These are phyloP conservation scores for Scaptomyza caliginosa DNA, from an alignment of 2,888 invertebrate genomes.

Conservation along the genomic window DNA sequence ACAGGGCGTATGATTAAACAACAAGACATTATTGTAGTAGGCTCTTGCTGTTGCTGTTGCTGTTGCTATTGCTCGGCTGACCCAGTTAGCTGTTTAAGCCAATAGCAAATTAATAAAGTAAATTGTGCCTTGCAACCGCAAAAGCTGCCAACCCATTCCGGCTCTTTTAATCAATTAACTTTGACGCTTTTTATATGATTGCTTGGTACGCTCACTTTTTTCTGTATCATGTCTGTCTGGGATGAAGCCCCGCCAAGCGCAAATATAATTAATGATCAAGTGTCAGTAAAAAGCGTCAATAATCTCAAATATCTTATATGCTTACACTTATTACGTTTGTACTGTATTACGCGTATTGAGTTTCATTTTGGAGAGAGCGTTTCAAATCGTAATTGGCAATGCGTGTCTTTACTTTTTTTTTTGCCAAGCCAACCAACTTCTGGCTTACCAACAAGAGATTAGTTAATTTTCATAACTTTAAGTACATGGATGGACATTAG, in stretches of 20 bases:
- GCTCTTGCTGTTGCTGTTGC: background rate
- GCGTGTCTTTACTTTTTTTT: constrained; percentile 30
- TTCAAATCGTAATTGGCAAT: constrained; percentile 47
- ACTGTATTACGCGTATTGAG: constrained; percentile 25
- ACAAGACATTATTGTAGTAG: constrained; percentile 1
- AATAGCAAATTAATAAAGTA: constrained; percentile 71
- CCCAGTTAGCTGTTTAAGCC: constrained; percentile 44
- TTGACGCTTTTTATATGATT: constrained; percentile 67
- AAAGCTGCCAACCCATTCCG: background rate
- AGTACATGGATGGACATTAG: background rate
- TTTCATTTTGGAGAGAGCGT: constrained; percentile 54
- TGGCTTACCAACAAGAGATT: background rate
- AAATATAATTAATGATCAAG: constrained; percentile 76
- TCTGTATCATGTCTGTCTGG: background rate
- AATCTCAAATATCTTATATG: constrained; percentile 58
- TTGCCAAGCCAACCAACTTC: constrained; percentile 2
- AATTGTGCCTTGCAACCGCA: constrained; percentile 46
- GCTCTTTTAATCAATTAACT: constrained; percentile 68
- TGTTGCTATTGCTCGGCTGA: constrained; percentile 18
- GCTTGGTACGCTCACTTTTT: constrained; percentile 10
- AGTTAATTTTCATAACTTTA: background rate
- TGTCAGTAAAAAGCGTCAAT: constrained; percentile 57
- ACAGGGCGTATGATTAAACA: constrained; percentile 33
- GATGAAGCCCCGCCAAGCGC: constrained; percentile 45
- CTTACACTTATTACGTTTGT: background rate